phyloP scores from a whole-genome alignment of 2,797 vertebrate species.

The Catharus ustulatus region DNA sequence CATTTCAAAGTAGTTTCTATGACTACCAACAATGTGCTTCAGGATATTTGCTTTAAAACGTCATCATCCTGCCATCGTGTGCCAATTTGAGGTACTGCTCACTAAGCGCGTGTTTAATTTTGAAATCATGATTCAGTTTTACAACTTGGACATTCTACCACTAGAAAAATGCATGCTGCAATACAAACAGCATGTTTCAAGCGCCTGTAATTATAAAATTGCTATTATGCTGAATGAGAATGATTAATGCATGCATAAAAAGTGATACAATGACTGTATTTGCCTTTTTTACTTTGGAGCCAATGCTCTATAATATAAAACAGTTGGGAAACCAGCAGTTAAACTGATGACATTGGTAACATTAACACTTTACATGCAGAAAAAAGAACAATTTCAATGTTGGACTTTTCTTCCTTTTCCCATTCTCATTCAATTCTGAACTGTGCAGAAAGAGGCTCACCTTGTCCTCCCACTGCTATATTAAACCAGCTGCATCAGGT shows the following conservation, averaged over 20 bases:
- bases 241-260: neutral
- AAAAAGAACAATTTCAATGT: neutral
- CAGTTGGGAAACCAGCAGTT: neutral
- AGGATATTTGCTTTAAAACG: conserved; percentile 11
- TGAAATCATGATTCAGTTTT: neutral
- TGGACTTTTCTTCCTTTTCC: neutral
- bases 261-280: neutral
- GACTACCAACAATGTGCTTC: neutral
- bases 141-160: neutral
- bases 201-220: neutral
- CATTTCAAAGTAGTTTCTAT: conserved; percentile 9
- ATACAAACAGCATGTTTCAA: neutral
- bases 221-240: neutral
- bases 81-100: conserved; percentile 48
- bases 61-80: conserved; percentile 71
- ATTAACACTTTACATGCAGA: neutral
- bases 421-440: neutral
- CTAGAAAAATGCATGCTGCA: neutral
- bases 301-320: neutral
- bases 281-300: neutral
- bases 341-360: neutral
- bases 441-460: neutral
- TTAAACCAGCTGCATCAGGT: neutral
- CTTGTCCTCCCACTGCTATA: neutral
- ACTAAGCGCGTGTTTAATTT: neutral